phyloP scores from a whole-genome alignment of 2,113 vertebrate species.

The Neodontobutis hainanensis region DNA sequence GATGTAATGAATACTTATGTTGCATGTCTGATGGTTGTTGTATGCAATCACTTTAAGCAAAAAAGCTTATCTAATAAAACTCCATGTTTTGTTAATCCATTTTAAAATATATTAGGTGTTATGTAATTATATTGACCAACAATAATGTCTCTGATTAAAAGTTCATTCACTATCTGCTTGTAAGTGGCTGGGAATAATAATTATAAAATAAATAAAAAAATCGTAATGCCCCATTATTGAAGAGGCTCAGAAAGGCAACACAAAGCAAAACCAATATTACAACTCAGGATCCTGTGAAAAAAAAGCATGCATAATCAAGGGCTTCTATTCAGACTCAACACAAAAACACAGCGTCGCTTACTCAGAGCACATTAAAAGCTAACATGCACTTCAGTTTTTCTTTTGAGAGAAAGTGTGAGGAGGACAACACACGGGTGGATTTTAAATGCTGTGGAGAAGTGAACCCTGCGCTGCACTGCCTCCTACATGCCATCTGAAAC shows the following conservation, averaged over 20 bases:
- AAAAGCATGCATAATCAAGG: conserved; percentile 20
- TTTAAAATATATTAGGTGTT: no score
- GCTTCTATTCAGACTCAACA: conserved; percentile 19
- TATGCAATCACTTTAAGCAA: no score
- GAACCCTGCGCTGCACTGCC: not conserved
- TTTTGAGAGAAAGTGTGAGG: conserved; percentile 7
- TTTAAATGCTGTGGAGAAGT: not conserved
- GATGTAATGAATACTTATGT: no score
- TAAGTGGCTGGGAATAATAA: not conserved
- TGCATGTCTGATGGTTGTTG: no score
- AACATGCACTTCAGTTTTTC: conserved; percentile 8
- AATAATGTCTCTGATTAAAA: not conserved
- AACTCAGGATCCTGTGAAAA: conserved; percentile 20
- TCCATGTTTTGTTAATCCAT: no score
- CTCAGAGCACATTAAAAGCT: conserved; percentile 14
- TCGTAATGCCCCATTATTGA: not conserved
- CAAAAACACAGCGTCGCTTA: conserved; percentile 24
- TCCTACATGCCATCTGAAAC: conserved; percentile 2
- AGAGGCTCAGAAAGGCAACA: not conserved
- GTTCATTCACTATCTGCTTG: not conserved
- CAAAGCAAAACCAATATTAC: conserved; percentile 13
- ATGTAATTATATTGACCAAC: not conserved
- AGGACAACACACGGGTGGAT: conserved; percentile 15
- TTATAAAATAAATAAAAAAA: conserved; percentile 18
- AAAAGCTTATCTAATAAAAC: no score